Percentiles rank a stretch among this genome's conserved stretches.
Evolutionary conservation across 1,140 invertebrate species (phyloP).

Genomic region (Physella acuta): DNA sequence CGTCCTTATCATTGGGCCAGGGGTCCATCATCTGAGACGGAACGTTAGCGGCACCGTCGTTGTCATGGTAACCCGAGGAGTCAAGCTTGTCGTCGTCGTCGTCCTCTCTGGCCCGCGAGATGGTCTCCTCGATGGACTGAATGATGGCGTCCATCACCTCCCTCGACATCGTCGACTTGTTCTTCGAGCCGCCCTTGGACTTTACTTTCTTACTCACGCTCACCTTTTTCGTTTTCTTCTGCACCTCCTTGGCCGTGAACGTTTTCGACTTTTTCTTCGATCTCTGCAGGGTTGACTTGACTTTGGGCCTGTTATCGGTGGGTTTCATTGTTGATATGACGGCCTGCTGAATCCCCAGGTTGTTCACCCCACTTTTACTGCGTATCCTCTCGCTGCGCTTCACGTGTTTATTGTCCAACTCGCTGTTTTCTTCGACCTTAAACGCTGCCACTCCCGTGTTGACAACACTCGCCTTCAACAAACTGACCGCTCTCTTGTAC

Average conservation of each 20-base stretch:
- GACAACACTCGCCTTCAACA: too few relatives aligned
- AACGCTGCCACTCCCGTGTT: too few relatives aligned
- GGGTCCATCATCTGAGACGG: background rate
- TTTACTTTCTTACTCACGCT: background rate
- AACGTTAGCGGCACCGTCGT: background rate
- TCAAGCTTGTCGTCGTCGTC: background rate
- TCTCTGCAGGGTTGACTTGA: background rate
- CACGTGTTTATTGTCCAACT: background rate
- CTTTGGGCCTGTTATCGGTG: background rate
- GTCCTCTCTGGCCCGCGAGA: background rate
- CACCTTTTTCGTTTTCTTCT: background rate
- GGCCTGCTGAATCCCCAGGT: background rate
- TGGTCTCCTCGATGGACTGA: slow-evolving; percentile 23
- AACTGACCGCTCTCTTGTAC: background rate
- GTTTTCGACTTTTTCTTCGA: background rate
- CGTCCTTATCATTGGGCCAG: background rate
- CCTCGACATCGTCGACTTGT: background rate
- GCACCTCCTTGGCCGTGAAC: background rate
- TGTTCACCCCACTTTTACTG: background rate
- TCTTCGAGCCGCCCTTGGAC: background rate
- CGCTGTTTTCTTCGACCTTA: too few relatives aligned
- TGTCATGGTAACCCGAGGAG: background rate
- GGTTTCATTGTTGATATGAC: slow-evolving; percentile 18
- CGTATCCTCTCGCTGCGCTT: slow-evolving; percentile 17
- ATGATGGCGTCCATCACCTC: slow-evolving; percentile 20